These are phyloP conservation scores for Temnothorax longispinosus DNA, from an alignment of 1,140 invertebrate genomes.

Conservation along the genomic window DNA sequence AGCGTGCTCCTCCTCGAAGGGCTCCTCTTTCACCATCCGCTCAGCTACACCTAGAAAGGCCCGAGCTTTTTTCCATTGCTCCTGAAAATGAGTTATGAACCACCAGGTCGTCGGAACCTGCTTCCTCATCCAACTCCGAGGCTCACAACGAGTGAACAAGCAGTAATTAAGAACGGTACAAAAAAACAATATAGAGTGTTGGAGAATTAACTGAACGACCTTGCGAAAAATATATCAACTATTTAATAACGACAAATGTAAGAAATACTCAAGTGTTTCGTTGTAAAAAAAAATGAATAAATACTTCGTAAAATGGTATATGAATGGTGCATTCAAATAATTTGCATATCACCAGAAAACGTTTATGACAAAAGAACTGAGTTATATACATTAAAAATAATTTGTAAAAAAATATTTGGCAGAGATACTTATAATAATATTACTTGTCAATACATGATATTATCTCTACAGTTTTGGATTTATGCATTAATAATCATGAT, in stretches of 20 bases:
- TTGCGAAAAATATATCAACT: constrained; percentile 25
- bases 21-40: constrained; percentile 29
- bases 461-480: not conserved
- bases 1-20: constrained; percentile 58
- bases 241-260: constrained; percentile 8
- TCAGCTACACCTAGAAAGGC: constrained; percentile 63
- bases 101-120: constrained; percentile 69
- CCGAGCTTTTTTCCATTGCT: constrained; percentile 68
- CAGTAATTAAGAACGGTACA: constrained; percentile 73
- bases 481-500: not conserved
- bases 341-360: not conserved
- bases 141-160: constrained; percentile 62
- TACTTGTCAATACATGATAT: not conserved
- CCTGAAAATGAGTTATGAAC: constrained; percentile 83
- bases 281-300: not conserved
- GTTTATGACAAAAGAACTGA: not conserved
- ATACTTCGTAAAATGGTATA: not conserved
- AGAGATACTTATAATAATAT: not conserved
- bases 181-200: constrained; percentile 61
- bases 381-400: not conserved
- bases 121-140: constrained; percentile 70
- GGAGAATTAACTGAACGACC: constrained; percentile 64
- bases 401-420: not conserved
- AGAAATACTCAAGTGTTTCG: not conserved
- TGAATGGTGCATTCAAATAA: not conserved